Conservation (phyloP, 2,113 vertebrate species). For the Chloropsis hardwickii region DNA sequence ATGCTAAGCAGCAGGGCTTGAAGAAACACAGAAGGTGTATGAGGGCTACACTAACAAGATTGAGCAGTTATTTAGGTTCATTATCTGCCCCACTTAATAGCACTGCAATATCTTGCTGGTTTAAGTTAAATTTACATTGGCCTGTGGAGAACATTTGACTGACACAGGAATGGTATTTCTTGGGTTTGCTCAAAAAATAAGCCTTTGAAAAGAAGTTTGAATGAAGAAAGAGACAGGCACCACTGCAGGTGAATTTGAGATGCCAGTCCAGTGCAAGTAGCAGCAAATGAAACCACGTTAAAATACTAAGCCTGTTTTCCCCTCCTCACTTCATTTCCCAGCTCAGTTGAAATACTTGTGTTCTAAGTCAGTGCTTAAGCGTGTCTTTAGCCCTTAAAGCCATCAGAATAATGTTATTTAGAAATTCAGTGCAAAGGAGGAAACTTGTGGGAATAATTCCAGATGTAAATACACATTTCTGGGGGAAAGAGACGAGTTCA, state of each 20-base stretch:
- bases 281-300: background rate
- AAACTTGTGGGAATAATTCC: background rate
- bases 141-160: background rate
- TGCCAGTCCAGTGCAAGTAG: background rate
- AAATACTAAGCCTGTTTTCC: background rate
- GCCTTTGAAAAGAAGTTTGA: background rate
- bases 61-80: conserved; percentile 44
- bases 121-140: background rate
- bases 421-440: background rate
- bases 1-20: conserved; percentile 41
- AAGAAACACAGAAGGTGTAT: background rate
- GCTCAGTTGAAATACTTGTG: background rate
- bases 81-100: conserved; percentile 44
- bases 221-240: background rate
- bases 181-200: background rate
- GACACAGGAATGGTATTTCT: background rate
- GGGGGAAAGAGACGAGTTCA: background rate
- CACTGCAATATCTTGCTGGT: background rate
- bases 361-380: background rate
- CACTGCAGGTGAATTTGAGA: background rate
- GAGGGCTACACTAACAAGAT: conserved; percentile 19
- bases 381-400: background rate
- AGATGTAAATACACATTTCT: background rate
- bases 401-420: background rate
- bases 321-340: background rate